Percentiles rank a stretch among this genome's conserved stretches.
Evolutionary conservation across 2,797 vertebrate species (phyloP).

Genomic region (Champsocephalus esox): DNA sequence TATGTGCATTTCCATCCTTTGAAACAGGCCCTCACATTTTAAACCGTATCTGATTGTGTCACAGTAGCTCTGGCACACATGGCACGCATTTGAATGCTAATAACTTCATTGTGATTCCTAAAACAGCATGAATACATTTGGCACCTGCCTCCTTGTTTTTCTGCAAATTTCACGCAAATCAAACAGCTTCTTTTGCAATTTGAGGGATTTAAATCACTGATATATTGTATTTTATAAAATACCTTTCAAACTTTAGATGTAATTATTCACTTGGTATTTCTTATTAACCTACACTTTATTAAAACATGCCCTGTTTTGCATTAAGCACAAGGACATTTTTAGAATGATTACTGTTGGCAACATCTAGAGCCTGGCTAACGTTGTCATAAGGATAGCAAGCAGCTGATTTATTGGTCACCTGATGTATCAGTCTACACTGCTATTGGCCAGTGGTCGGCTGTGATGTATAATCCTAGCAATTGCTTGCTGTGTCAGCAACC

Average conservation of each 20-base stretch:
- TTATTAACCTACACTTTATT: not conserved
- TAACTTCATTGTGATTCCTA: conserved; percentile 67
- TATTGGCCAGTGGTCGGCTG: conserved; percentile 63
- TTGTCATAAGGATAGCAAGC: conserved; percentile 34
- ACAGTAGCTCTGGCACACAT: conserved; percentile 49
- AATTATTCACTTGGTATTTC: not conserved
- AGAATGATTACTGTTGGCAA: not conserved
- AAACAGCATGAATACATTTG: conserved; percentile 39
- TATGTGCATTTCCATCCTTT: conserved; percentile 1
- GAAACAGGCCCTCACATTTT: conserved; percentile 18
- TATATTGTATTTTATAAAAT: not conserved
- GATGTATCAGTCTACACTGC: conserved; percentile 53
- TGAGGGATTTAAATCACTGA: conserved; percentile 1
- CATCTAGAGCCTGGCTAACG: conserved; percentile 18
- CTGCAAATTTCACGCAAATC: conserved; percentile 36
- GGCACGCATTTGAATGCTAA: conserved; percentile 73
- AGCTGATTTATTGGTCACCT: conserved; percentile 59
- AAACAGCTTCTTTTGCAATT: conserved; percentile 21
- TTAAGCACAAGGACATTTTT: conserved; percentile 6
- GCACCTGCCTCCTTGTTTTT: conserved; percentile 57
- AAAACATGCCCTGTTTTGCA: not conserved
- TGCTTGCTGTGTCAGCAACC: conserved; percentile 74
- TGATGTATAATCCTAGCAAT: conserved; percentile 78
- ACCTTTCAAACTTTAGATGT: not conserved
- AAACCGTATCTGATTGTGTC: conserved; percentile 30